phyloP scores from a whole-genome alignment of 30 jellyfish, hydroid and myxozoan species.

The Phacellophora camtschatica region DNA sequence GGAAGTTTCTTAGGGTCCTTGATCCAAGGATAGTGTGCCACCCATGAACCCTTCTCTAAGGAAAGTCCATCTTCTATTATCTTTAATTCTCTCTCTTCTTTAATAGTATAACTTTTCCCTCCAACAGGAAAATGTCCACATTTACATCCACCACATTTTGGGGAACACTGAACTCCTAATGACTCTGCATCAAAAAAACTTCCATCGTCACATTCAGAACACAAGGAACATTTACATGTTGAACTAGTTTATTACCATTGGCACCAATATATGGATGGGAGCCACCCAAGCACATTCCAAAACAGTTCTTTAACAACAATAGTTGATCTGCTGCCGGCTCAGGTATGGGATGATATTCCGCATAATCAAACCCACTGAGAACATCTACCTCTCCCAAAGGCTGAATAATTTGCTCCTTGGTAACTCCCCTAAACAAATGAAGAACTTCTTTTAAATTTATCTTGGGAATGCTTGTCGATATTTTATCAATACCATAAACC shows the following conservation, averaged over 20 bases:
- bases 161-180: too few relatives aligned
- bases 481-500: conserved; percentile 57
- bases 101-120: conserved; percentile 7
- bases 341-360: conserved; percentile 52
- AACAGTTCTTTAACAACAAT: too few relatives aligned
- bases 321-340: conserved; percentile 53
- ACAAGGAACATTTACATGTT: too few relatives aligned
- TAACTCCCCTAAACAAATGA: conserved; percentile 26
- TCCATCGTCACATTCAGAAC: conserved; percentile 52
- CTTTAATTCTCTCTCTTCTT: not conserved
- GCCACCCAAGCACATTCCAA: too few relatives aligned
- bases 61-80: not conserved
- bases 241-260: too few relatives aligned
- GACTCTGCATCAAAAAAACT: too few relatives aligned
- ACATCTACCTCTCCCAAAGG: conserved; percentile 54
- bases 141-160: conserved; percentile 27
- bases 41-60: not conserved
- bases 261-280: too few relatives aligned
- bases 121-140: too few relatives aligned
- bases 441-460: conserved; percentile 25
- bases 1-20: conserved; percentile 15
- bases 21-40: conserved; percentile 23
- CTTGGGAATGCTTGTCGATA: conserved; percentile 35
- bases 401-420: conserved; percentile 12
- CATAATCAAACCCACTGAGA: conserved; percentile 70